Evolutionary conservation across 2,888 invertebrate species (phyloP), one percentile per base, ranked within the genome.

Genomic region (Resseliella maxima): DNA sequence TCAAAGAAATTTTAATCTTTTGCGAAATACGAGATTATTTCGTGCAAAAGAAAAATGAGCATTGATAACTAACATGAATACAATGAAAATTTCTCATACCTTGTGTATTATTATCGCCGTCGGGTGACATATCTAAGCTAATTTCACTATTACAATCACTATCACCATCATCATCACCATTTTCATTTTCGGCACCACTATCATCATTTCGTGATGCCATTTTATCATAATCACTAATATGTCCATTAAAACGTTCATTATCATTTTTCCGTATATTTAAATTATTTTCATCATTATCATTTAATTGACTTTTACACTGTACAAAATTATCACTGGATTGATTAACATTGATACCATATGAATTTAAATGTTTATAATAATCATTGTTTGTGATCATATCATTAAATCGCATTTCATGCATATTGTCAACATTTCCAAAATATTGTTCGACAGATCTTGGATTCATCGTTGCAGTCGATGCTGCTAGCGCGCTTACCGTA

Each of bases 111-210:
- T 83, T 83, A 24, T 83, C 83, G 38, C 83, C 83, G 83, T 83
- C 83, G 83, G 83, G 83, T 83, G 83, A 83, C 83, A 83, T 83
- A 38, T 83, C 83, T 38, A 83, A 38, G 38, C 83, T 83, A 24
- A 83, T 83, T 83, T 83, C 83, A 83, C 83, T 83, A 83, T 83
- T 83, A 31, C 83, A 83, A 83, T 83, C 83, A 83, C 83, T 83
- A 83, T 83, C 83, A 2, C 38, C n/a, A n/a, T 83, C 83, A 31
- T 83, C 83, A 12, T 83, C 83, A 1, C 0, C 83, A 38, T 83
- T 83, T 38, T 83, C 83, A 83, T 83, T 38, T 38, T n/a, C n/a
- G n/a, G 83, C n/a, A 8, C 41, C 38, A 38, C 83, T 83, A 12
- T 83, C 83, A 38, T 83, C 83, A 38, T 83, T 83, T 38, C 83